phyloP scores from a whole-genome alignment of 1,140 invertebrate species.

The Andrena cerasifolii region DNA sequence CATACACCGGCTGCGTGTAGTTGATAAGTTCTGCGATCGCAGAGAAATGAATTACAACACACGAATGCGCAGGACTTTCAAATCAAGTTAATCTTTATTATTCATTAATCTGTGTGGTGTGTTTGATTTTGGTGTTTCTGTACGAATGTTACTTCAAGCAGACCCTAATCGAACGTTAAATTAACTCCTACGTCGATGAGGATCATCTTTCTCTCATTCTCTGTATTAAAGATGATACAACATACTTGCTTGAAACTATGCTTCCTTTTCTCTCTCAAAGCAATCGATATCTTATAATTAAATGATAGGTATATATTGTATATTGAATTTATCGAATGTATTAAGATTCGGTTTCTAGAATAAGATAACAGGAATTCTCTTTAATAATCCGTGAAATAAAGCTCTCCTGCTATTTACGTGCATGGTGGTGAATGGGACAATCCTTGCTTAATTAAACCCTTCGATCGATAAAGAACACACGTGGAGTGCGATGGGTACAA shows the following conservation, averaged over 20 bases:
- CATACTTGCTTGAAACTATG: neutral
- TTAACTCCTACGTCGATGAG: neutral
- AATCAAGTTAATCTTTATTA: neutral
- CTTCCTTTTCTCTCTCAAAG: no score
- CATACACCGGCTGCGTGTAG: constrained; percentile 97
- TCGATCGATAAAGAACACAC: neutral
- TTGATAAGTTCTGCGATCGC: constrained; percentile 89
- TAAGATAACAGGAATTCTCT: no score
- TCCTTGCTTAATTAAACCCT: neutral
- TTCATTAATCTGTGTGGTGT: neutral
- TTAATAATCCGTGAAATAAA: neutral
- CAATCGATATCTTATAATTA: no score
- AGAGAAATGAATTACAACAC: constrained; percentile 1
- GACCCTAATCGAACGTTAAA: neutral
- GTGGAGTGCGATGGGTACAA: neutral
- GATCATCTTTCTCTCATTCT: neutral
- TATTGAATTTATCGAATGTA: no score
- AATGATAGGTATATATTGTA: no score
- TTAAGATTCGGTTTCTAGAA: no score
- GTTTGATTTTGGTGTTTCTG: neutral
- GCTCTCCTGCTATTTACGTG: neutral
- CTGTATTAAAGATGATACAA: no score
- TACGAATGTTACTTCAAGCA: neutral
- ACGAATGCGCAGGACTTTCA: neutral
- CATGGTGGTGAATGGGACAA: constrained; percentile 38